These are phyloP conservation scores for Leptinotarsa texana DNA, from an alignment of 1,140 invertebrate species.

Conservation along the genomic window DNA sequence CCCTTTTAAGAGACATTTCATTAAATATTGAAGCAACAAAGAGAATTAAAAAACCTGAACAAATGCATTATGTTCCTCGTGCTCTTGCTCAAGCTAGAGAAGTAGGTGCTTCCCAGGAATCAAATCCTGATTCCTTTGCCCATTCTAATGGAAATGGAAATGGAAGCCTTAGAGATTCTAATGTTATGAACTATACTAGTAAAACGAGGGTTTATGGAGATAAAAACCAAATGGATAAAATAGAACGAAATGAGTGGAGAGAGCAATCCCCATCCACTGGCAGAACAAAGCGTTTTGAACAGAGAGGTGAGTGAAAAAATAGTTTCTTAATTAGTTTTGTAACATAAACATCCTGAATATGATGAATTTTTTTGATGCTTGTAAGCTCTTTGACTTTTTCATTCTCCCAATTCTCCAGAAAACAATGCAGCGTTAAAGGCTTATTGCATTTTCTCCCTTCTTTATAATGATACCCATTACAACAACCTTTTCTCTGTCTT, in stretches of 20 bases:
- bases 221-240: constrained; percentile 30
- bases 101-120: constrained; percentile 53
- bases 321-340: too few relatives aligned
- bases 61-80: constrained; percentile 61
- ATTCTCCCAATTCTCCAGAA: too few relatives aligned
- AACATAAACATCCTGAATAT: too few relatives aligned
- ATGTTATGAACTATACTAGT: constrained; percentile 44
- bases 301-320: background rate
- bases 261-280: background rate
- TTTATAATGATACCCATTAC: too few relatives aligned
- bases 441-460: too few relatives aligned
- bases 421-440: too few relatives aligned
- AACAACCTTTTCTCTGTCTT: too few relatives aligned
- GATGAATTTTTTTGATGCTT: too few relatives aligned
- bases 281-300: background rate
- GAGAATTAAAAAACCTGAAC: constrained; percentile 62
- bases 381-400: too few relatives aligned
- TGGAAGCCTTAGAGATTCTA: constrained; percentile 35
- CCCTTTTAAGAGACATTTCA: constrained; percentile 29
- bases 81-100: constrained; percentile 59
- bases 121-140: constrained; percentile 8
- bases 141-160: constrained; percentile 28
- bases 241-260: constrained; percentile 17
- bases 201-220: constrained; percentile 45
- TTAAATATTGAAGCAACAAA: constrained; percentile 49